Evolutionary conservation across 64 coral and sea anemone species (phyloP).

Genomic region (Exaiptasia diaphana): DNA sequence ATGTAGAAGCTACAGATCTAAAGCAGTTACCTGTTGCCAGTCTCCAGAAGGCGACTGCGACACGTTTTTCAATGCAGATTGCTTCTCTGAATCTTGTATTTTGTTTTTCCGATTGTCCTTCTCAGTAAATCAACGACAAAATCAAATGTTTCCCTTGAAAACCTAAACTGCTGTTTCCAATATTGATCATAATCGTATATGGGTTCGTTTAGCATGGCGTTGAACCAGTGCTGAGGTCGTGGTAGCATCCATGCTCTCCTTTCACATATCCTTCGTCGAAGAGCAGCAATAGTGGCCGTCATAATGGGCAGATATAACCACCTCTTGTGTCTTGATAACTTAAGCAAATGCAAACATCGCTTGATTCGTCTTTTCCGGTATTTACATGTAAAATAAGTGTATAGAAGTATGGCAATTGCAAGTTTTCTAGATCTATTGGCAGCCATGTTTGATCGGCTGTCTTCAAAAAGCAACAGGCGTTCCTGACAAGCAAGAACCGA

Average conservation of each 20-base stretch:
- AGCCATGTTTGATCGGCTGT: too few relatives aligned
- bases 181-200: constrained; percentile 1
- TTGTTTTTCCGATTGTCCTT: background rate
- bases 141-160: background rate
- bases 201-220: background rate
- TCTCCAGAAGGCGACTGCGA: background rate
- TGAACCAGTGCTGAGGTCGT: constrained; percentile 17
- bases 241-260: background rate
- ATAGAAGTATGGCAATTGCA: too few relatives aligned
- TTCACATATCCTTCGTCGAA: background rate
- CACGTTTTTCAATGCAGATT: background rate
- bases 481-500: too few relatives aligned
- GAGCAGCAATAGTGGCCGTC: background rate
- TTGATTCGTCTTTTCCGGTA: too few relatives aligned
- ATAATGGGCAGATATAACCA: background rate
- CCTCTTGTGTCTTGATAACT: too few relatives aligned
- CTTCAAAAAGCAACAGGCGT: too few relatives aligned
- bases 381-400: too few relatives aligned
- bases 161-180: background rate
- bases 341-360: too few relatives aligned
- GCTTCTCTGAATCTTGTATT: constrained; percentile 9
- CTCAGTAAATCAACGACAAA: background rate
- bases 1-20: background rate
- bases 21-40: background rate
- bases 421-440: too few relatives aligned